phyloP scores from a whole-genome alignment of 2,888 invertebrate species.

The Tipula helvola region DNA sequence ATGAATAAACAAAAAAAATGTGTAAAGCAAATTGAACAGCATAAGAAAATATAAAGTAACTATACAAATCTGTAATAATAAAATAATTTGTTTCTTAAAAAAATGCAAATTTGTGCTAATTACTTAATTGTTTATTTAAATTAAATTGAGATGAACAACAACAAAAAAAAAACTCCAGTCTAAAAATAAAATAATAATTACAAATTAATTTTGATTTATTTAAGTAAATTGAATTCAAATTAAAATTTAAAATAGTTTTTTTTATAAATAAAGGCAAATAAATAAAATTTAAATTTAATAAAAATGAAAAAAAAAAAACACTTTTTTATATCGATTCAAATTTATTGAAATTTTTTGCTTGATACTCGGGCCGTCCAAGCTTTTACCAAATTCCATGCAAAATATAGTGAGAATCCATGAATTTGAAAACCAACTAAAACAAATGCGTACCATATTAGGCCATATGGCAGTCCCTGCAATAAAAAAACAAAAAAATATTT shows the following conservation, averaged over 20 bases:
- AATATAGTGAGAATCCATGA: constrained; percentile 74
- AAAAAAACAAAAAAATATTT: neutral
- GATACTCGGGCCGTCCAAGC: constrained; percentile 72
- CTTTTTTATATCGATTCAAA: neutral
- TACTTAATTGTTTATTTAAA: neutral
- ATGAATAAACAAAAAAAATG: neutral
- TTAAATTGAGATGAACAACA: neutral
- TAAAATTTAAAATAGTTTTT: neutral
- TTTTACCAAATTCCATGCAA: constrained; percentile 66
- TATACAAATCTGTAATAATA: neutral
- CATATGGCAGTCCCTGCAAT: constrained; percentile 73
- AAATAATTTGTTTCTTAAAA: neutral
- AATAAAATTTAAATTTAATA: neutral
- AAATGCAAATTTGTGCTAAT: neutral
- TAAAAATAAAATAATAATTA: neutral
- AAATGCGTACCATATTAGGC: constrained; percentile 85
- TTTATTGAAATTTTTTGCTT: constrained; percentile 54
- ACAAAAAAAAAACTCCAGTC: neutral
- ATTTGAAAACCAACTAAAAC: constrained; percentile 77
- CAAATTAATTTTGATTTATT: neutral
- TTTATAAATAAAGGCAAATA: neutral
- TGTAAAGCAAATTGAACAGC: neutral
- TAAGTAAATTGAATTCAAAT: neutral
- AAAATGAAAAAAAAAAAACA: neutral
- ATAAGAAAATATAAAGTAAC: neutral